phyloP scores from a whole-genome alignment of 2,797 vertebrate species.

The Oceanodroma leucorhoa region DNA sequence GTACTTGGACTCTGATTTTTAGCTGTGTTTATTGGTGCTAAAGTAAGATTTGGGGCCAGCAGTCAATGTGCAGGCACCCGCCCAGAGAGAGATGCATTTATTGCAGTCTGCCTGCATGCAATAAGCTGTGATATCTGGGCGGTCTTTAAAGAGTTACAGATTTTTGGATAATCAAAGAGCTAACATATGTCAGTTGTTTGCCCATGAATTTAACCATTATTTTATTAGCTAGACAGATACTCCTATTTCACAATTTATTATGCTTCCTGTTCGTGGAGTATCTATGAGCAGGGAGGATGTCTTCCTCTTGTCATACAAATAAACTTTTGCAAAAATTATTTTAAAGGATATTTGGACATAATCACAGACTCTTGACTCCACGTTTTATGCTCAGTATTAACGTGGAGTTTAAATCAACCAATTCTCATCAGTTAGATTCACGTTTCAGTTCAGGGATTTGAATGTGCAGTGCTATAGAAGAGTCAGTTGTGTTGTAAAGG shows the following conservation, averaged over 20 bases:
- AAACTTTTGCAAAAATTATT: background rate
- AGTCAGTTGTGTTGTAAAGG: background rate
- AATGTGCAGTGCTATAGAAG: background rate
- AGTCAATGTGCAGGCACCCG: fast-evolving
- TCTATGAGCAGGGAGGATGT: background rate
- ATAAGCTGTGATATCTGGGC: background rate
- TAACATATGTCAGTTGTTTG: background rate
- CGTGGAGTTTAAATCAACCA: background rate
- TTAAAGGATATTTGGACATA: background rate
- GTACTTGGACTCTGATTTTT: background rate
- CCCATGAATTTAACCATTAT: background rate
- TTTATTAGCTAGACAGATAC: background rate
- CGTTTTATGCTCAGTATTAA: background rate
- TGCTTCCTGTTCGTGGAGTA: background rate
- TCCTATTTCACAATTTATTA: background rate
- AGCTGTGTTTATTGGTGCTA: background rate
- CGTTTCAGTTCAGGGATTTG: background rate
- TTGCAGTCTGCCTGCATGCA: background rate
- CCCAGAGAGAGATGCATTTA: background rate
- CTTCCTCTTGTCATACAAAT: background rate
- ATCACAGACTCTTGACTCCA: background rate
- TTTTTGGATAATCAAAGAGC: background rate
- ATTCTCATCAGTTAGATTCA: background rate
- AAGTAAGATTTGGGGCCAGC: background rate
- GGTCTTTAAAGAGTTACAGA: background rate